Percentiles rank a stretch among this genome's conserved stretches.
phyloP scores from a whole-genome alignment of 2,888 invertebrate genomes.

The Diaprepes abbreviatus region DNA sequence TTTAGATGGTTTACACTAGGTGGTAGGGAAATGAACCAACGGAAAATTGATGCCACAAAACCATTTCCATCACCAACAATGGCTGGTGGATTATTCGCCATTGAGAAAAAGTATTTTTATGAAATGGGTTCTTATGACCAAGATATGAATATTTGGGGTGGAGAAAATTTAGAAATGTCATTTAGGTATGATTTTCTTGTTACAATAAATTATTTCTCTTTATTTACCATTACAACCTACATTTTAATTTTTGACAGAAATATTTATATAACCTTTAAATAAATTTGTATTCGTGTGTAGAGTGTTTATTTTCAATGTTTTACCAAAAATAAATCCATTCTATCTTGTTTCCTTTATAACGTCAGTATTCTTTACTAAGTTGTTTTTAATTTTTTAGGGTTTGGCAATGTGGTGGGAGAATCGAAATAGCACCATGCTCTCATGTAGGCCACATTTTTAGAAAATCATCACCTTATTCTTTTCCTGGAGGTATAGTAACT shows the following conservation, averaged over 20 bases:
- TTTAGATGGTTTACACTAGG: slow-evolving; percentile 81
- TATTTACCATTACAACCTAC: too few relatives aligned
- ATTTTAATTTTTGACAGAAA: not conserved
- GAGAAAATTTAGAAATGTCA: slow-evolving; percentile 97
- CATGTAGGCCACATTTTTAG: slow-evolving; percentile 95
- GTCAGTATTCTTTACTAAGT: too few relatives aligned
- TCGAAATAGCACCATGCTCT: slow-evolving; percentile 93
- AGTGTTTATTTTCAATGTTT: too few relatives aligned
- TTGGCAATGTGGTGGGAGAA: slow-evolving; percentile 94
- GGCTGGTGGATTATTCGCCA: slow-evolving; percentile 96
- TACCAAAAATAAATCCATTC: too few relatives aligned
- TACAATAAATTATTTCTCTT: too few relatives aligned
- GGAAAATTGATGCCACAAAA: slow-evolving; percentile 76
- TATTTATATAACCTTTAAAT: not conserved
- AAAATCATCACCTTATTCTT: slow-evolving; percentile 94
- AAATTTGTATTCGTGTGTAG: too few relatives aligned
- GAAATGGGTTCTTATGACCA: slow-evolving; percentile 82
- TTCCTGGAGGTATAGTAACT: slow-evolving; percentile 79
- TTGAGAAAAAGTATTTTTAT: slow-evolving; percentile 88
- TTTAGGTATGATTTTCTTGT: slow-evolving; percentile 72
- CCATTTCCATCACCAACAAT: slow-evolving; percentile 88
- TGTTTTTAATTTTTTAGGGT: slow-evolving; percentile 72
- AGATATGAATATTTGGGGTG: slow-evolving; percentile 94
- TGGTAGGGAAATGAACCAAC: slow-evolving; percentile 74
- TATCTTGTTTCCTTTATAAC: too few relatives aligned